Conservation (phyloP, 2,888 invertebrate genomes). For the Epiblema foenella region DNA sequence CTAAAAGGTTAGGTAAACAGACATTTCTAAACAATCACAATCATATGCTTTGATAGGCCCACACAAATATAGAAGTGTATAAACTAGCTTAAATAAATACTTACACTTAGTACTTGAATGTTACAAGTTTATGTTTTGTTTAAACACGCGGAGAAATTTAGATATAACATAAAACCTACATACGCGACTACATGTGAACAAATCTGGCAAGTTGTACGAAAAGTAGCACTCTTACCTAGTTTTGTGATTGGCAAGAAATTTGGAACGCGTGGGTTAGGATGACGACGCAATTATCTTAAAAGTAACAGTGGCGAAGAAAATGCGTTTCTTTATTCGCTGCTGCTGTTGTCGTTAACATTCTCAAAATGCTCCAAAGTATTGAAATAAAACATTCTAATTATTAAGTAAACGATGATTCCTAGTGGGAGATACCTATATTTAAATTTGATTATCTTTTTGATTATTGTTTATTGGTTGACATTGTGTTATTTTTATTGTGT, state of each 20-base stretch:
- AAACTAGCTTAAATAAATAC: slow-evolving; percentile 23
- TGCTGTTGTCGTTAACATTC: too few relatives aligned
- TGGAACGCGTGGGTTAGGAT: slow-evolving; percentile 17
- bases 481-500: too few relatives aligned
- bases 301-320: neutral
- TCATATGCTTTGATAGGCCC: neutral
- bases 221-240: slow-evolving; percentile 25
- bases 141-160: slow-evolving; percentile 18
- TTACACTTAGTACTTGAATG: slow-evolving; percentile 14
- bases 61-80: slow-evolving; percentile 5
- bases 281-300: slow-evolving; percentile 16
- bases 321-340: slow-evolving; percentile 11
- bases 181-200: neutral
- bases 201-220: slow-evolving; percentile 15
- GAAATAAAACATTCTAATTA: too few relatives aligned
- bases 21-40: neutral
- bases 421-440: too few relatives aligned
- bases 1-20: slow-evolving; percentile 10
- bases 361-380: too few relatives aligned
- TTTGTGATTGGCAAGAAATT: slow-evolving; percentile 20
- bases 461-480: too few relatives aligned
- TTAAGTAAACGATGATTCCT: too few relatives aligned
- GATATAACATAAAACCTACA: slow-evolving; percentile 31
- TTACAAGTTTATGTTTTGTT: slow-evolving; percentile 29
- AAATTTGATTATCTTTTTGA: too few relatives aligned